These are phyloP conservation scores for Cataglyphis hispanica DNA, from an alignment of 1,140 invertebrate genomes.

Conservation along the genomic window DNA sequence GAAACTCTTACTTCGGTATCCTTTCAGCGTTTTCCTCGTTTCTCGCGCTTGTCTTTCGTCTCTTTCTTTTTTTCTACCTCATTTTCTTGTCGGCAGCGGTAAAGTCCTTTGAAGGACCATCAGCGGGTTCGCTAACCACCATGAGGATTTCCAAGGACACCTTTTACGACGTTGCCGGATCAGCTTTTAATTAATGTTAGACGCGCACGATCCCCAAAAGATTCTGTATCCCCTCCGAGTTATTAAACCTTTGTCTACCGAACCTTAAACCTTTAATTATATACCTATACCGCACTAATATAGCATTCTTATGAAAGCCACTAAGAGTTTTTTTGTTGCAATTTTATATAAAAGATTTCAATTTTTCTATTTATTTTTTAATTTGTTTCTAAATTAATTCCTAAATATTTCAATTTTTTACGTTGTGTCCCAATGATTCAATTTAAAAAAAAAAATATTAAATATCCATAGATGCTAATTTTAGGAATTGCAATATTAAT, in stretches of 20 bases:
- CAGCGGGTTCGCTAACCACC: slow-evolving; percentile 45
- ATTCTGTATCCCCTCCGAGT: slow-evolving; percentile 24
- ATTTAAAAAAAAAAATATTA: not conserved
- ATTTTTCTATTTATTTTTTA: not conserved
- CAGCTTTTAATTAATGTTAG: slow-evolving; percentile 60
- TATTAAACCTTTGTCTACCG: slow-evolving; percentile 64
- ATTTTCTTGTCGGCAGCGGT: slow-evolving; percentile 47
- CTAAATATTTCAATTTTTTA: not conserved
- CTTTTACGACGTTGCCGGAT: slow-evolving; percentile 54
- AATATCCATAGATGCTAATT: slow-evolving; percentile 7
- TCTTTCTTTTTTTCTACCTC: slow-evolving; percentile 31
- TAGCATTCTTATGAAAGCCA: not conserved
- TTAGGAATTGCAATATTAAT: slow-evolving; percentile 4
- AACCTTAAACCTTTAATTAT: not conserved
- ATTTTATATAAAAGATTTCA: not conserved
- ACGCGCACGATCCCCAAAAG: slow-evolving; percentile 33
- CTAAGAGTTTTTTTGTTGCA: not conserved
- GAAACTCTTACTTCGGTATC: slow-evolving; percentile 58
- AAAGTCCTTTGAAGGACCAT: slow-evolving; percentile 39
- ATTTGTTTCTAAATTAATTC: not conserved
- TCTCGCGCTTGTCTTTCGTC: slow-evolving; percentile 23
- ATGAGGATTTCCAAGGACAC: slow-evolving; percentile 58
- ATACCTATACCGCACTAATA: not conserved
- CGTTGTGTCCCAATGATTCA: no score
- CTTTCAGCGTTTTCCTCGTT: slow-evolving; percentile 27